A percentile compares a stretch with the other conserved stretches of the same genome.
Evolutionary conservation across 1,140 invertebrate species (phyloP).

Genomic region (Orchestia grillus): DNA sequence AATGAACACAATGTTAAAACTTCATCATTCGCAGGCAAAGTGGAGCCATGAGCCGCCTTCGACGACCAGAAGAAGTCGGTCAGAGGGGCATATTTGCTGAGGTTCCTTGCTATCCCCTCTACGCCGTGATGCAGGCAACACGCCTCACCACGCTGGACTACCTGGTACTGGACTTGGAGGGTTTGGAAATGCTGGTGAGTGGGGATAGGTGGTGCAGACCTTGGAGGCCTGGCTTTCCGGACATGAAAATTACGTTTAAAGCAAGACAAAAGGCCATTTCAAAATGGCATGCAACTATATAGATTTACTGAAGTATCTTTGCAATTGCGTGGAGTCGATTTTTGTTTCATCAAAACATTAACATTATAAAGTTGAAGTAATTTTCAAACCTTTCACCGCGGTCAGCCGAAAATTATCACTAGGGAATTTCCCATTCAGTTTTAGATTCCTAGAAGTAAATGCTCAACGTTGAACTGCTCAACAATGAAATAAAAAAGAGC

Average conservation of each 20-base stretch:
- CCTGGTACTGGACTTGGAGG: conserved; percentile 80
- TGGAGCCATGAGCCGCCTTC: conserved; percentile 74
- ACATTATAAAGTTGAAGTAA: too few species aligned
- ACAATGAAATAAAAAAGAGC: too few species aligned
- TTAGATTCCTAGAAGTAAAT: too few species aligned
- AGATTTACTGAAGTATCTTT: background rate
- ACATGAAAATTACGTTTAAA: background rate
- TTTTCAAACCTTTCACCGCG: too few species aligned
- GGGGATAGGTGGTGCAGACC: background rate
- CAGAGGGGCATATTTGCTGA: conserved; percentile 74
- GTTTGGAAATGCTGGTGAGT: conserved; percentile 74
- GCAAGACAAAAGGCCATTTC: background rate
- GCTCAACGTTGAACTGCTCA: too few species aligned
- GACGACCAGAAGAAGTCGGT: conserved; percentile 71
- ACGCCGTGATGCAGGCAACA: conserved; percentile 83
- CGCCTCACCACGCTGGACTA: conserved; percentile 80
- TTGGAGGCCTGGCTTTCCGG: background rate
- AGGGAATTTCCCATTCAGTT: too few species aligned
- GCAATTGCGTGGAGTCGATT: too few species aligned
- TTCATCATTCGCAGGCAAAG: conserved; percentile 73
- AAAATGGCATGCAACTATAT: background rate
- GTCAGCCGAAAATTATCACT: too few species aligned
- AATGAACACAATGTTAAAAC: too few species aligned
- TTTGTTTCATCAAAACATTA: too few species aligned
- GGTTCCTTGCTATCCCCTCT: conserved; percentile 87